phyloP scores from a whole-genome alignment of 2,113 vertebrate species.

The Podarcis raffonei region DNA sequence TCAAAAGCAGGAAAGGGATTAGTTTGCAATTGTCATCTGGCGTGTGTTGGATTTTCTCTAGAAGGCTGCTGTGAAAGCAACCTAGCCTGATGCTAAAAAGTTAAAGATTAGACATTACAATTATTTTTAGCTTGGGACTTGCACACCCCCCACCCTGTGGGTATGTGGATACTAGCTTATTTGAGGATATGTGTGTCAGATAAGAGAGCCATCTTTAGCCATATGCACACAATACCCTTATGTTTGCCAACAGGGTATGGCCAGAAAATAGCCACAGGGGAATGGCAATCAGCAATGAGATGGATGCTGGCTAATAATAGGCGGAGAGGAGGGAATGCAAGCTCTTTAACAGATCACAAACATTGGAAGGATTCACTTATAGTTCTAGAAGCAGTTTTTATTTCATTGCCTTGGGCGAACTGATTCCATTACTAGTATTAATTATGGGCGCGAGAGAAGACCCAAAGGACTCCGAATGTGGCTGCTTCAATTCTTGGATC shows the following conservation, averaged over 20 bases:
- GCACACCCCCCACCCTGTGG: slow-evolving; percentile 27
- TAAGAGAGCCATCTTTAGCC: slow-evolving; percentile 33
- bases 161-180: slow-evolving; percentile 40
- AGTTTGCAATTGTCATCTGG: slow-evolving; percentile 83
- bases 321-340: not conserved
- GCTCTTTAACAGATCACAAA: slow-evolving; percentile 10
- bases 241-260: not conserved
- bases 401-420: slow-evolving; percentile 3
- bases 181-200: slow-evolving; percentile 29
- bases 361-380: slow-evolving; percentile 14
- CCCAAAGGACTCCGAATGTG: not conserved
- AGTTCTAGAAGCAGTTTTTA: not conserved
- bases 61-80: slow-evolving; percentile 48
- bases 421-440: not conserved
- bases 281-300: slow-evolving; percentile 13
- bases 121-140: slow-evolving; percentile 61
- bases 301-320: not conserved
- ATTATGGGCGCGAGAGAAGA: not conserved
- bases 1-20: slow-evolving; percentile 68
- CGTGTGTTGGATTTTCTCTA: slow-evolving; percentile 73
- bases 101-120: slow-evolving; percentile 44
- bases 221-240: not conserved
- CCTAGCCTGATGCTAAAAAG: slow-evolving; percentile 42
- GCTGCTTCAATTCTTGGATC: not conserved
- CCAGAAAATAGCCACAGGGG: not conserved